Percentiles rank a stretch among this genome's conserved stretches.
Conservation (phyloP, 2,888 invertebrate species). For the Drosophila putrida region DNA sequence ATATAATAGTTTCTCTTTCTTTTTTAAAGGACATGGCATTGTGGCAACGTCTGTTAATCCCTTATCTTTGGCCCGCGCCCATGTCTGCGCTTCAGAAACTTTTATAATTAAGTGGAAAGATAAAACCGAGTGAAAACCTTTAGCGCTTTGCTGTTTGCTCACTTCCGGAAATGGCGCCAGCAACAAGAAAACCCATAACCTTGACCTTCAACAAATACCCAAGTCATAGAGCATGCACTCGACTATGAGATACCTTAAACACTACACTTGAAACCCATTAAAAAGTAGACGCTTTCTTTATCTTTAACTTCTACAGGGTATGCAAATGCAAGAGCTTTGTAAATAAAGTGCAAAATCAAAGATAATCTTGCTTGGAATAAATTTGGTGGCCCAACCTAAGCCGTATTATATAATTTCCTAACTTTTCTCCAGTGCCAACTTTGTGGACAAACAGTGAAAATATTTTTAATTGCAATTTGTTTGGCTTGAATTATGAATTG, state of each 20-base stretch:
- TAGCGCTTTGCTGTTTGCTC: slow-evolving; percentile 34
- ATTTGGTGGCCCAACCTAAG: slow-evolving; percentile 15
- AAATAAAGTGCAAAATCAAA: slow-evolving; percentile 46
- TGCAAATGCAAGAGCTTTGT: slow-evolving; percentile 6
- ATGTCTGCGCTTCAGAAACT: slow-evolving; percentile 34
- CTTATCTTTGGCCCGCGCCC: slow-evolving; percentile 8
- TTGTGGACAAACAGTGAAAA: slow-evolving; percentile 22
- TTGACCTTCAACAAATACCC: slow-evolving; percentile 58
- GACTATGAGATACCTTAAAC: slow-evolving; percentile 1
- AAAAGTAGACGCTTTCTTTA: background rate
- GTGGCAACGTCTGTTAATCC: slow-evolving; percentile 12
- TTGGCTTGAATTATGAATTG: slow-evolving; percentile 48
- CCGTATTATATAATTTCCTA: slow-evolving; percentile 22
- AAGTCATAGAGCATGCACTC: background rate
- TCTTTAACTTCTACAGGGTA: background rate
- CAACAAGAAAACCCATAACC: slow-evolving; percentile 38
- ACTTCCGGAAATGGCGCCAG: slow-evolving; percentile 33
- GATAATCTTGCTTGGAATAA: slow-evolving; percentile 26
- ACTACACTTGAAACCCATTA: background rate
- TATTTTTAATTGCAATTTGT: slow-evolving; percentile 55
- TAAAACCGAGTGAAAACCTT: slow-evolving; percentile 43
- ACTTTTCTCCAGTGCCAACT: slow-evolving; percentile 14
- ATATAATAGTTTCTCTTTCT: slow-evolving; percentile 21
- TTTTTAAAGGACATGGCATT: slow-evolving; percentile 3
- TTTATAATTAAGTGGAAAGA: slow-evolving; percentile 69